Conservation (phyloP, 2,797 vertebrate genomes). For the Chelonia mydas region DNA sequence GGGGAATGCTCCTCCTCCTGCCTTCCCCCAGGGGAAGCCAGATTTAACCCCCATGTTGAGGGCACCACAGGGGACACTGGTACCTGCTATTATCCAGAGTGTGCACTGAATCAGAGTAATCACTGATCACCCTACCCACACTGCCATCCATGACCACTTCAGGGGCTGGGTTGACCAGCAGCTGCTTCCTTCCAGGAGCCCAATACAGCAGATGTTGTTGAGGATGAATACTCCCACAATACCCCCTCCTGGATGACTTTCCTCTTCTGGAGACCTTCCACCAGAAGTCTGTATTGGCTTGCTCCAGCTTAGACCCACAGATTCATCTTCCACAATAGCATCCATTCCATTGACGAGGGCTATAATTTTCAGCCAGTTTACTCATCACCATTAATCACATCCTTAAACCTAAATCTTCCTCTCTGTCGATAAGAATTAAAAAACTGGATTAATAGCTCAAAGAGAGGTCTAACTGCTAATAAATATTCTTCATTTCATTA, state of each 20-base stretch:
- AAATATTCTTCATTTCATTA: neutral
- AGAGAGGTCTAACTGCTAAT: accelerated
- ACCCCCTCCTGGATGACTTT: neutral
- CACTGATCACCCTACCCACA: neutral
- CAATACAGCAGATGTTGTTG: accelerated
- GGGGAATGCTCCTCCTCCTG: too few species aligned
- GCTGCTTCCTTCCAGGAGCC: neutral
- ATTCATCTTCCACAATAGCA: neutral
- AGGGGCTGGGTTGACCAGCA: neutral
- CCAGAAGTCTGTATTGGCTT: neutral
- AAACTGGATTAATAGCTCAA: neutral
- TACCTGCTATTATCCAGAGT: neutral
- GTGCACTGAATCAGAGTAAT: neutral
- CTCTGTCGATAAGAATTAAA: neutral
- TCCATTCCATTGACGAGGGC: accelerated
- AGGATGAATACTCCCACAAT: neutral
- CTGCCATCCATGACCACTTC: neutral
- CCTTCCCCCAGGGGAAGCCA: neutral
- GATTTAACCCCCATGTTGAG: neutral
- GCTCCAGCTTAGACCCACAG: neutral
- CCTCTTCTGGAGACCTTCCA: neutral
- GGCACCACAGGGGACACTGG: neutral
- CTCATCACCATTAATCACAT: neutral
- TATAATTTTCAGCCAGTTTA: neutral
- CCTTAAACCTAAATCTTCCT: neutral